Percentiles rank a stretch among this genome's conserved stretches.
These are phyloP conservation scores for Omphaloscelis lunosa DNA, from an alignment of 2,888 invertebrate species.

Conservation along the genomic window DNA sequence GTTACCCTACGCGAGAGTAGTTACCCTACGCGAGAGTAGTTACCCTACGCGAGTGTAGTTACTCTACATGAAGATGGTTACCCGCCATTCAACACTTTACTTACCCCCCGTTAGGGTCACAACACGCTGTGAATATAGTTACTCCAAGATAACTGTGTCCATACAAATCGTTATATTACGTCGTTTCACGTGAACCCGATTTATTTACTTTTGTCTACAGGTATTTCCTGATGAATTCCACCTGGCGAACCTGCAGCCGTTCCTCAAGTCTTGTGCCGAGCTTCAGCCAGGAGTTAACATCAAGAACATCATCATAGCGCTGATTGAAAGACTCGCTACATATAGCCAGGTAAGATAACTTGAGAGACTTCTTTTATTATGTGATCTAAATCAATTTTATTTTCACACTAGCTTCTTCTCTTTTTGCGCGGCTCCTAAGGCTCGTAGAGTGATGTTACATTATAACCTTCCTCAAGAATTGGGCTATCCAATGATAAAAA, in stretches of 20 bases:
- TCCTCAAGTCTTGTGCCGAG: constrained; percentile 99
- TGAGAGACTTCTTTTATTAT: too few relatives aligned
- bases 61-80: background rate
- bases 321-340: constrained; percentile 97
- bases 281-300: constrained; percentile 98
- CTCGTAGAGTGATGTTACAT: too few relatives aligned
- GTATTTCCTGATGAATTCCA: constrained; percentile 99
- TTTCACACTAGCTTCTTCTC: too few relatives aligned
- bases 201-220: constrained; percentile 78
- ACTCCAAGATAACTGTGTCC: background rate
- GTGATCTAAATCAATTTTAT: too few relatives aligned
- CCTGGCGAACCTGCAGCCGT: constrained; percentile 97
- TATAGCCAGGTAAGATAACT: constrained; percentile 93
- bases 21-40: too few relatives aligned
- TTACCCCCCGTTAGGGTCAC: too few relatives aligned
- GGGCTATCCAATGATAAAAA: too few relatives aligned
- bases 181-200: too few relatives aligned
- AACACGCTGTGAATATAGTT: background rate
- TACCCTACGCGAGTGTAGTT: background rate
- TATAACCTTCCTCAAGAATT: too few relatives aligned
- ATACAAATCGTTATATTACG: background rate
- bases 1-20: too few relatives aligned
- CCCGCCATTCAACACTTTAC: too few relatives aligned
- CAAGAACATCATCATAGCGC: constrained; percentile 98
- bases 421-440: too few relatives aligned